These are phyloP conservation scores for Nymphalis urticae DNA, from an alignment of 2,888 invertebrate species.

Conservation along the genomic window DNA sequence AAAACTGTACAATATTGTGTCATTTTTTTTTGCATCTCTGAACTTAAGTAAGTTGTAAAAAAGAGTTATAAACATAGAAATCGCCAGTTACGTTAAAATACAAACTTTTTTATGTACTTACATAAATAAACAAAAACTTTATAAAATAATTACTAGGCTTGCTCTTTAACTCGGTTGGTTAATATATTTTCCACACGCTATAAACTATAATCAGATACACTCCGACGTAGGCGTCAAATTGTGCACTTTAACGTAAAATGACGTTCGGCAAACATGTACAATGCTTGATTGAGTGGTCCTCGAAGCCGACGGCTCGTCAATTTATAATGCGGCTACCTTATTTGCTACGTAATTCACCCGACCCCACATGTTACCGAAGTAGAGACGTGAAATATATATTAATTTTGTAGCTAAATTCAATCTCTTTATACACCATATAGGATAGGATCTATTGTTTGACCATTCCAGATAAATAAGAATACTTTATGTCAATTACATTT, in stretches of 20 bases:
- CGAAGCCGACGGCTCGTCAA: conserved; percentile 22
- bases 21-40: no score
- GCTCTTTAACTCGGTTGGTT: neutral
- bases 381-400: conserved; percentile 3
- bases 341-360: conserved; percentile 28
- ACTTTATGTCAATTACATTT: no score
- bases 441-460: neutral
- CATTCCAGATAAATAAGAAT: neutral
- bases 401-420: neutral
- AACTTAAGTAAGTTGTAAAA: no score
- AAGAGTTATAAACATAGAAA: no score
- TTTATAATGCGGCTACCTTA: conserved; percentile 30
- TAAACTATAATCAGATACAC: conserved; percentile 8
- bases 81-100: no score
- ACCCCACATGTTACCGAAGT: conserved; percentile 15
- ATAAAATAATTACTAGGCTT: neutral
- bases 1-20: no score
- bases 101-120: no score
- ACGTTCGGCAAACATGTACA: conserved; percentile 19
- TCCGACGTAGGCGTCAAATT: conserved; percentile 16
- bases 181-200: neutral
- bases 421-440: neutral
- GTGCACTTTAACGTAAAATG: conserved; percentile 5
- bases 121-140: no score
- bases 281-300: conserved; percentile 25